Evolutionary conservation across 2,888 invertebrate species (phyloP).

Genomic region (Microplitis deprimator): DNA sequence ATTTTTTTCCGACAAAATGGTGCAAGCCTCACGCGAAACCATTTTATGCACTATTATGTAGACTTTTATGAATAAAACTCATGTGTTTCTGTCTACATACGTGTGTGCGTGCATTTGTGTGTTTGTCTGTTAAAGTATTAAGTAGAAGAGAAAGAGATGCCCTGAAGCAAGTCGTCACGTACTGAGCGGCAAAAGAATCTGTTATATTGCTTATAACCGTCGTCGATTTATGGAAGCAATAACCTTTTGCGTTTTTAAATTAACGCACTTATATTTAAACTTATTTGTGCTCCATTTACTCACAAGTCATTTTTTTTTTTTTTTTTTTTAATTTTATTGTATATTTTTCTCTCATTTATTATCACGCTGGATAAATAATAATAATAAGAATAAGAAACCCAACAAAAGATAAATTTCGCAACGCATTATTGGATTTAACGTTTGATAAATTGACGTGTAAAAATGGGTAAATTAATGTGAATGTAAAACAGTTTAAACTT

Average conservation of each 20-base stretch:
- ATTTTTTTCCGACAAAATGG: slow-evolving; percentile 29
- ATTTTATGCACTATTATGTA: slow-evolving; percentile 7
- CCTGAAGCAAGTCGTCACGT: slow-evolving; percentile 44
- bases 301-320: neutral
- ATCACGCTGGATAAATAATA: neutral
- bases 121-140: too few species aligned
- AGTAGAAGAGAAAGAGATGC: slow-evolving; percentile 24
- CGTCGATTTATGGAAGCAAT: slow-evolving; percentile 57
- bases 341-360: neutral
- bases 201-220: neutral
- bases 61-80: too few species aligned
- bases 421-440: neutral
- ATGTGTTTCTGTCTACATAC: too few species aligned
- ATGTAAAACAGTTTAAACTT: slow-evolving; percentile 2
- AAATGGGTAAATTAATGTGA: slow-evolving; percentile 1
- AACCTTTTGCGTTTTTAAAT: slow-evolving; percentile 57
- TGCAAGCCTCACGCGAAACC: slow-evolving; percentile 31
- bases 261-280: slow-evolving; percentile 27
- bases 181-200: slow-evolving; percentile 33
- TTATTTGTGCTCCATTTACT: slow-evolving; percentile 27
- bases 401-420: neutral
- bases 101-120: too few species aligned
- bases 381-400: neutral
- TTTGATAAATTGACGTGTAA: slow-evolving; percentile 8
- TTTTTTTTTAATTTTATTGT: neutral